Evolutionary conservation across 2,888 invertebrate genomes (phyloP), one percentile per base, ranked within the genome.

Genomic region (Trimorus sp.): DNA sequence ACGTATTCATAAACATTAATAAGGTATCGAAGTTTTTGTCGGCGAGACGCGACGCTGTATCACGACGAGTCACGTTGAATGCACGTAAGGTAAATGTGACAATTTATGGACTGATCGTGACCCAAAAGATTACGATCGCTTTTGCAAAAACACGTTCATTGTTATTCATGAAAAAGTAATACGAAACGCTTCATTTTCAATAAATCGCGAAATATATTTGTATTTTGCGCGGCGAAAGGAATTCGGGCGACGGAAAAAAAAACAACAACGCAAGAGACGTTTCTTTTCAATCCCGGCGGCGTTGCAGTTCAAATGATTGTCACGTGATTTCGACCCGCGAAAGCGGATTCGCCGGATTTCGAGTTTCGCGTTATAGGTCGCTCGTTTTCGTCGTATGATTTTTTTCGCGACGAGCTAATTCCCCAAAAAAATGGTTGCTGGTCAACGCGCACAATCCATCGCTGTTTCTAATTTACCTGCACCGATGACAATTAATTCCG

Each of bases 141-240:
- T 79, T 74, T 63, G 42, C 56, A 54, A 75, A 74, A 70, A 59
- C 26, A 65, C 59, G 60, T 69, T 80, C 80, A 80, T 80, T 80
- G 75, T 71, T 80, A 76, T 76, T 76, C 71, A 80, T 80, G 75
- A 66, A 80, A 75, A 80, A 62, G 60, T 66, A 65, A 75, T 75
- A 37, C 48, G 53, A 73, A 70, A 70, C 65, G 15, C 70, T 79
- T 59, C 59, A 80, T 75, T 59, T 60, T 56, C 71, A 42, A 59
- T 63, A 51, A 66, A 66, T 71, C 71, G 71, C 69, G 71, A 51
- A 68, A 65, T 75, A 51, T 60, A 75, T 69, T 58, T 70, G 54
- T 65, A 14, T 66, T 51, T 60, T 51, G 16, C 15, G 40, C 6
- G 11, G 9, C 12, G 49, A 48, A 59, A 54, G 51, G 48, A 49